Percentiles rank a stretch among this genome's conserved stretches.
Evolutionary conservation across 2,888 invertebrate species (phyloP).

Genomic region (Hypsopygia costalis): DNA sequence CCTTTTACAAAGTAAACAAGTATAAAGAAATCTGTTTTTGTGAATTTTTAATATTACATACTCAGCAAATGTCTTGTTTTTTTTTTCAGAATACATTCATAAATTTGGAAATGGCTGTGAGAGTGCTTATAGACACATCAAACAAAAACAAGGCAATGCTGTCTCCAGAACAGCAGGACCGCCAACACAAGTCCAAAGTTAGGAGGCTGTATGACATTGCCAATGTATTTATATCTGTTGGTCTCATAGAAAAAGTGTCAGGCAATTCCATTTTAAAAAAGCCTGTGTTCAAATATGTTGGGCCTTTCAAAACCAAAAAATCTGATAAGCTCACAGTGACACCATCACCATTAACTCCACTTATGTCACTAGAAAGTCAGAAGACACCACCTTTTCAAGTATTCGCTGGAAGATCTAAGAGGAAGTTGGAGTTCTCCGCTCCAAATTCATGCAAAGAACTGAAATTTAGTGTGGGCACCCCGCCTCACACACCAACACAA

Average conservation of each 20-base stretch:
- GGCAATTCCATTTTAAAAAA: slow-evolving; percentile 82
- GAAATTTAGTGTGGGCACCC: slow-evolving; percentile 58
- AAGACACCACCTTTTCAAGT: slow-evolving; percentile 49
- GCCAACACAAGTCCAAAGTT: slow-evolving; percentile 84
- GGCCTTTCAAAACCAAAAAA: slow-evolving; percentile 68
- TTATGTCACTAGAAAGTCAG: slow-evolving; percentile 46
- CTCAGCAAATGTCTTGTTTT: no score
- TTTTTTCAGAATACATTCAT: slow-evolving; percentile 82
- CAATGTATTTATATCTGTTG: slow-evolving; percentile 87
- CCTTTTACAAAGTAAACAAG: no score
- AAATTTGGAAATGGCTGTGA: slow-evolving; percentile 84
- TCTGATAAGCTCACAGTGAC: slow-evolving; percentile 42
- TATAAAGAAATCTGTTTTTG: no score
- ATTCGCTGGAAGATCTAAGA: slow-evolving; percentile 62
- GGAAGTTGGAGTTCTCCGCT: slow-evolving; percentile 71
- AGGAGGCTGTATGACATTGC: slow-evolving; percentile 89
- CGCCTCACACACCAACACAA: slow-evolving; percentile 71
- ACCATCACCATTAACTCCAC: slow-evolving; percentile 63
- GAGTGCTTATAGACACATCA: slow-evolving; percentile 79
- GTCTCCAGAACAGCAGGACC: slow-evolving; percentile 72
- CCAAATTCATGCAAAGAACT: slow-evolving; percentile 53
- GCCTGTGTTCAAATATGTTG: slow-evolving; percentile 84
- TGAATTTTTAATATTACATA: no score
- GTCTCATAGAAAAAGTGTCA: slow-evolving; percentile 85
- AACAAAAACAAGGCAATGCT: slow-evolving; percentile 71